Evolutionary conservation across 64 coral and sea anemone species (phyloP), one percentile per base, ranked within the genome.

Genomic region (Cladopsammia gracilis): DNA sequence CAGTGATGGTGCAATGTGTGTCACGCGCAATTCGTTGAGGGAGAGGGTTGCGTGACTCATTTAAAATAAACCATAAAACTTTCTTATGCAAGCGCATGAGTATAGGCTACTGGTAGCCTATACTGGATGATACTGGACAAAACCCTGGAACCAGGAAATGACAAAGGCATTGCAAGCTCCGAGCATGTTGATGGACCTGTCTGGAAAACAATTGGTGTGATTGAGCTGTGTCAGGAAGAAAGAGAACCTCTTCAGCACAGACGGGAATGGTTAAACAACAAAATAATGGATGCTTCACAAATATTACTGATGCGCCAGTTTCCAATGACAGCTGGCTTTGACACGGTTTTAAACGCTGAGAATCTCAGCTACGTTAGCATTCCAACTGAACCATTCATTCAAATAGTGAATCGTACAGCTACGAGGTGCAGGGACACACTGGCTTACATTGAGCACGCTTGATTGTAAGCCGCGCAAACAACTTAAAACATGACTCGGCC

Each of bases 241-340:
- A 76, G 51, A 18, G 73, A 50, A 76, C 49, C 51, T 7, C 73
- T 76, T 20, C 16, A 6, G 16, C 73, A 76, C 15, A 13, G 73
- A 2, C 5, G 18, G 51, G 73, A 50, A 19, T 51, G 45, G 73
- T 51, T 76, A 16, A 76, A 76, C 51, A 47, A 76, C 47, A 0
- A 19, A 76, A 76, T 76, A 4, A 76, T 76, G 46, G 73, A 76
- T 8, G 73, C 73, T 20, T 45, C 73, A 4, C 73, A 76, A 50
- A 76, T 76, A 51, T 47, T 76, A 18, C 45, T 76, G 4, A 50
- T 14, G 73, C 73, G 48, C 14, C 45, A 76, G 8, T 76, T 76
- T 50, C 73, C 73, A 7, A 51, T 51, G 14, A 76, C 51, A 51
- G 20, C 14, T 15, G 73, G 45, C 4, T 76, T 76, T 76, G 73